These are phyloP conservation scores for Selene dorsalis DNA, from an alignment of 2,797 vertebrate species.

Conservation along the genomic window DNA sequence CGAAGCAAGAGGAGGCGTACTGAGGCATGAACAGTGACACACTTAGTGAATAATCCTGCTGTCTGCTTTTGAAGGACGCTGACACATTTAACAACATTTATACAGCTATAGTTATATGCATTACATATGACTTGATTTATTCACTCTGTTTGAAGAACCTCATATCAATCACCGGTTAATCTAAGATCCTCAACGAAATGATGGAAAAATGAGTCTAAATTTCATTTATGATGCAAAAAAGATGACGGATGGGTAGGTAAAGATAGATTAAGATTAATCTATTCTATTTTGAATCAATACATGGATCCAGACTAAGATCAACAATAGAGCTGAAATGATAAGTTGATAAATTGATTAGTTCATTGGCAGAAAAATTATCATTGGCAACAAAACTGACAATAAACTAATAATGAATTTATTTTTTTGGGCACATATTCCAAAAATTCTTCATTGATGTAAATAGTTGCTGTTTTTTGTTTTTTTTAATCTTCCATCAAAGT, in stretches of 20 bases:
- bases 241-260: neutral
- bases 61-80: slow-evolving; percentile 33
- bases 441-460: neutral
- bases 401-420: neutral
- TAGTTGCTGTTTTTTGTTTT: neutral
- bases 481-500: neutral
- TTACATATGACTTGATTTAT: neutral
- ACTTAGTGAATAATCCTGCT: slow-evolving; percentile 58
- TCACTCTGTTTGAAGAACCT: neutral
- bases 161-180: neutral
- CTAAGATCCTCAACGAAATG: slow-evolving; percentile 1
- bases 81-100: slow-evolving; percentile 5
- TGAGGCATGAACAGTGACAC: slow-evolving; percentile 72
- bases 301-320: slow-evolving; percentile 17
- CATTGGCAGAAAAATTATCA: neutral
- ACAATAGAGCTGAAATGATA: slow-evolving; percentile 14
- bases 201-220: neutral
- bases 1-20: slow-evolving; percentile 54
- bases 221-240: slow-evolving; percentile 15
- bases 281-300: slow-evolving; percentile 15
- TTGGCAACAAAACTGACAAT: neutral
- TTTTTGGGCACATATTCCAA: neutral
- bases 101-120: neutral
- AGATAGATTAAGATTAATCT: slow-evolving; percentile 14
- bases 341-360: slow-evolving; percentile 7